Evolutionary conservation across 2,797 vertebrate genomes (phyloP).

Genomic region (Urophycis tenuis): DNA sequence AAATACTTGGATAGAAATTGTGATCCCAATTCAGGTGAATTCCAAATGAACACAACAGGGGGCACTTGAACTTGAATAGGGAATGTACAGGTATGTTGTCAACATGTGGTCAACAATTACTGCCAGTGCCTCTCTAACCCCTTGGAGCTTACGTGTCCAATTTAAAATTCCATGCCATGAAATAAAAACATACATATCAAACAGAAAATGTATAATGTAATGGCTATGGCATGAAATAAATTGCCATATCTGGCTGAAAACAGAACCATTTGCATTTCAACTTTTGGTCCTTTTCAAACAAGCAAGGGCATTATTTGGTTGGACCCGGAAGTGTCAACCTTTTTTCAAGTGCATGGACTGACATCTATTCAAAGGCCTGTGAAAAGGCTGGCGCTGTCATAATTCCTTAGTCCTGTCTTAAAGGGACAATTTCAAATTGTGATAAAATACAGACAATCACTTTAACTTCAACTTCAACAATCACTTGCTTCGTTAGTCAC

Average conservation of each 20-base stretch:
- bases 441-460: neutral
- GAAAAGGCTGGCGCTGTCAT: neutral
- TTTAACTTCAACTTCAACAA: too few relatives aligned
- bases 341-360: neutral
- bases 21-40: neutral
- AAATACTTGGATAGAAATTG: neutral
- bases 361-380: neutral
- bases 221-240: neutral
- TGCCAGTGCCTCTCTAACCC: neutral
- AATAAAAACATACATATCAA: neutral
- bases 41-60: neutral
- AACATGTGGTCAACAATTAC: neutral
- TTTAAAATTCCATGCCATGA: too few relatives aligned
- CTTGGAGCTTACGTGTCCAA: neutral
- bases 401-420: neutral
- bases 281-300: neutral
- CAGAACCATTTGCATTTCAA: neutral
- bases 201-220: neutral
- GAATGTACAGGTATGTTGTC: neutral
- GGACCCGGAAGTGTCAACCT: neutral
- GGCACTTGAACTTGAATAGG: neutral
- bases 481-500: neutral
- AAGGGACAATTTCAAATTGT: neutral
- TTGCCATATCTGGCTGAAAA: neutral
- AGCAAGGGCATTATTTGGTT: neutral